Percentiles rank a stretch among this genome's conserved stretches.
phyloP scores from a whole-genome alignment of 1,140 invertebrate genomes.

The Chironomus striatipennis region DNA sequence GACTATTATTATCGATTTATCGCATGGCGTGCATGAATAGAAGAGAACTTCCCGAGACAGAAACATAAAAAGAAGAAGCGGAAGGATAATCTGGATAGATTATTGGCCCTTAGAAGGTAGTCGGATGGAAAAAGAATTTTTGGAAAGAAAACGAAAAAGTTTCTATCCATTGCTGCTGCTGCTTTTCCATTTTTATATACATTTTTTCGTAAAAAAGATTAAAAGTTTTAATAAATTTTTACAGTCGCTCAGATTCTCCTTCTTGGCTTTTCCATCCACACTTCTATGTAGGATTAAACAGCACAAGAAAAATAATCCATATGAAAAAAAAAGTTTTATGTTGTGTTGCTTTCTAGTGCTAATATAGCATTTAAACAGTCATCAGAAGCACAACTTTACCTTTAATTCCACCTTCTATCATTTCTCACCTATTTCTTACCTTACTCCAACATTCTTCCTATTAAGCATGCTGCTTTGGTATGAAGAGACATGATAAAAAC shows the following conservation, averaged over 20 bases:
- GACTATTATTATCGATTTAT: constrained; percentile 23
- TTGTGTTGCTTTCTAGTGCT: no score
- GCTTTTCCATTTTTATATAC: no score
- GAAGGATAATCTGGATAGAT: constrained; percentile 7
- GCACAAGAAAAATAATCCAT: no score
- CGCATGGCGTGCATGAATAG: constrained; percentile 11
- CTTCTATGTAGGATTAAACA: no score
- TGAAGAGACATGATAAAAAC: background rate
- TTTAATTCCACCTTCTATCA: background rate
- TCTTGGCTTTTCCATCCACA: no score
- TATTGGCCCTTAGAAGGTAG: background rate
- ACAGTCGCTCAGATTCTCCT: no score
- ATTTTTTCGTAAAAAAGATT: background rate
- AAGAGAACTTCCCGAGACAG: constrained; percentile 11
- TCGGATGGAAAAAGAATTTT: background rate
- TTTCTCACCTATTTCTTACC: background rate
- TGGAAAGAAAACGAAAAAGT: background rate
- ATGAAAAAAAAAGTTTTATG: no score
- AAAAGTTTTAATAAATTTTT: background rate
- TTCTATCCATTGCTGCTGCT: background rate
- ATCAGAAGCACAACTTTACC: background rate
- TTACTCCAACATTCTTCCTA: background rate
- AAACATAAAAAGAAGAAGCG: background rate
- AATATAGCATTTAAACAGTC: no score
- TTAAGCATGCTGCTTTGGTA: background rate